A percentile compares a stretch with the other conserved stretches of the same genome.
phyloP scores from a whole-genome alignment of 1,140 invertebrate genomes.

The Phenacoccus solenopsis region DNA sequence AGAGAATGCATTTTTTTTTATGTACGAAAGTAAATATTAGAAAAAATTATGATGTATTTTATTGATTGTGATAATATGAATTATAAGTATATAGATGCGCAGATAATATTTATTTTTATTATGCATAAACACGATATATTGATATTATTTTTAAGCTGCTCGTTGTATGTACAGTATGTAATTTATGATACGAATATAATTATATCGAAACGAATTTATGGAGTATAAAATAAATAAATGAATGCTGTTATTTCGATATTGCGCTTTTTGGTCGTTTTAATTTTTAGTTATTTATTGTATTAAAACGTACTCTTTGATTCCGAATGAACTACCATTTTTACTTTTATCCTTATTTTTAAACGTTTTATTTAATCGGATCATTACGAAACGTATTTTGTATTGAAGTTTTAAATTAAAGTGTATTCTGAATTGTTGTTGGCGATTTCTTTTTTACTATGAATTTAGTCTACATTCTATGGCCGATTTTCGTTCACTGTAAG shows the following conservation, averaged over 20 bases:
- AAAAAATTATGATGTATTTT: constrained; percentile 5
- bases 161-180: neutral
- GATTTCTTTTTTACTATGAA: neutral
- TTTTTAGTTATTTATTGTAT: neutral
- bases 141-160: neutral
- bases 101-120: neutral
- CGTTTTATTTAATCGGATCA: neutral
- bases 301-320: neutral
- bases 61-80: constrained; percentile 17
- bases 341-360: neutral
- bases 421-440: neutral
- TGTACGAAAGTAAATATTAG: neutral
- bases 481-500: too few relatives aligned
- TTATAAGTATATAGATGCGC: neutral
- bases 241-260: neutral
- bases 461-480: too few relatives aligned
- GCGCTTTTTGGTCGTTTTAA: neutral
- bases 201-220: too few relatives aligned
- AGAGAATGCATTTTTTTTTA: too few relatives aligned
- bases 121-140: too few relatives aligned
- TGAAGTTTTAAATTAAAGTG: neutral
- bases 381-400: constrained; percentile 2
- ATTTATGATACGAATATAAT: too few relatives aligned
- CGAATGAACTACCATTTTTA: neutral
- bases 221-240: too few relatives aligned